Evolutionary conservation across 2,797 vertebrate genomes (phyloP), one percentile per base, ranked within the genome.

Genomic region (Danionella dracula): DNA sequence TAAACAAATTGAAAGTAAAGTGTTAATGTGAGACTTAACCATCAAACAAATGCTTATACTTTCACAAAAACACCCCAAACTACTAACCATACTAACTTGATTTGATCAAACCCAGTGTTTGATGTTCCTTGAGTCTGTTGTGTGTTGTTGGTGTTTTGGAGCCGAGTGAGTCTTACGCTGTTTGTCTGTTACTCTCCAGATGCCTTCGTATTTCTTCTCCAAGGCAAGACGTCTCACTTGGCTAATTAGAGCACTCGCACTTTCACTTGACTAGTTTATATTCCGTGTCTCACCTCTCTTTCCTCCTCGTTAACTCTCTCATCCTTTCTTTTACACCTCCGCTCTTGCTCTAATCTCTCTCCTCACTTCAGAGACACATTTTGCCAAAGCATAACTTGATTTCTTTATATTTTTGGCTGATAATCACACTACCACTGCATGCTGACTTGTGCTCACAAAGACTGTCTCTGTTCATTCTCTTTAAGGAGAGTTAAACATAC

Each of bases 131-230:
- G 34, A 42, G 12, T 35, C 19, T n/a, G n/a, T n/a, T n/a, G 3
- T 49, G 35, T 63, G 19, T 27, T 51, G n/a, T 16, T 45, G 55
- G 5, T 53, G 23, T 73, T 48, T 50, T 53, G 40, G 46, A 56
- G 59, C 41, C 51, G 48, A 60, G 63, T 53, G 48, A 68, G 66
- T 55, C 64, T 63, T 70, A 70, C 44, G 29, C 34, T 75, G 53
- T 77, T 56, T 72, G 58, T 75, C 32, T 75, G 53, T 78, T 68
- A 60, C 83, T 88, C 87, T 85, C 84, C 88, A 92, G 90, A 90
- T 85, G 81, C 87, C 82, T 85, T 87, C 83, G 87, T 91, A 86
- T 86, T 91, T 88, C 83, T 90, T 87, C 87, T 88, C 82, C 73
- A 89, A 90, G 89, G 85, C 87, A 90, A 87, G 84, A 87, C 60